Evolutionary conservation across 2,888 invertebrate genomes (phyloP).

Genomic region (Bunonema sp.): DNA sequence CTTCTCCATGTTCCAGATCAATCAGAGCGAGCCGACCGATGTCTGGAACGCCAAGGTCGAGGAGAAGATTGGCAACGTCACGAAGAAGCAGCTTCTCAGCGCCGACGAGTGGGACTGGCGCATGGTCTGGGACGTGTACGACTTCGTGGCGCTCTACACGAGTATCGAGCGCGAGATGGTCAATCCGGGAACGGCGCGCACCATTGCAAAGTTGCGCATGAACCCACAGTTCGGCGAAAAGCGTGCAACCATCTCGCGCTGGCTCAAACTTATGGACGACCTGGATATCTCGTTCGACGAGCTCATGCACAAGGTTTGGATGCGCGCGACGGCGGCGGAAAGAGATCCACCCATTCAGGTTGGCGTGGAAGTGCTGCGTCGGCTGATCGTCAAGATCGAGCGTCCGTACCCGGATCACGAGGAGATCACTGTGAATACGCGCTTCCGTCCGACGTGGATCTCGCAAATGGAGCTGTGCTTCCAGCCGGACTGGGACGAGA

Average conservation of each 20-base stretch:
- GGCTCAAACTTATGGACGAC: constrained; percentile 25
- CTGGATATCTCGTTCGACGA: constrained; percentile 31
- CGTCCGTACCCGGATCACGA: too few species aligned
- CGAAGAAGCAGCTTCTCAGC: constrained; percentile 26
- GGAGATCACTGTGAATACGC: neutral
- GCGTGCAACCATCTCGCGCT: constrained; percentile 9
- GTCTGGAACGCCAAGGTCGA: constrained; percentile 32
- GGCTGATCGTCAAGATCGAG: constrained; percentile 26
- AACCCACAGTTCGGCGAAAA: constrained; percentile 26
- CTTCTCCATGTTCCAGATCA: constrained; percentile 36
- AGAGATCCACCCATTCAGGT: too few species aligned
- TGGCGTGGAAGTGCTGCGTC: constrained; percentile 21
- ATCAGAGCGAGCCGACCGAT: constrained; percentile 18
- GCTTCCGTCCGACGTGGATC: constrained; percentile 28
- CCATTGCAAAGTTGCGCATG: constrained; percentile 26
- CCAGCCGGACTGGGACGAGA: constrained; percentile 30
- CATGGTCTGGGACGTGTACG: constrained; percentile 35
- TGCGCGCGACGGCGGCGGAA: too few species aligned
- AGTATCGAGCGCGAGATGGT: constrained; percentile 38
- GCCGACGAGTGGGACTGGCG: constrained; percentile 32
- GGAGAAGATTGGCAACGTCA: constrained; percentile 30
- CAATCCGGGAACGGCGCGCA: constrained; percentile 25
- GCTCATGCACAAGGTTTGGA: constrained; percentile 29
- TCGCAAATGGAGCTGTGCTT: constrained; percentile 39
- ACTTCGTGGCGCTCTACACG: constrained; percentile 27